These are phyloP conservation scores for Myoxocephalus aenaeus DNA, from an alignment of 2,797 vertebrate species.

Conservation along the genomic window DNA sequence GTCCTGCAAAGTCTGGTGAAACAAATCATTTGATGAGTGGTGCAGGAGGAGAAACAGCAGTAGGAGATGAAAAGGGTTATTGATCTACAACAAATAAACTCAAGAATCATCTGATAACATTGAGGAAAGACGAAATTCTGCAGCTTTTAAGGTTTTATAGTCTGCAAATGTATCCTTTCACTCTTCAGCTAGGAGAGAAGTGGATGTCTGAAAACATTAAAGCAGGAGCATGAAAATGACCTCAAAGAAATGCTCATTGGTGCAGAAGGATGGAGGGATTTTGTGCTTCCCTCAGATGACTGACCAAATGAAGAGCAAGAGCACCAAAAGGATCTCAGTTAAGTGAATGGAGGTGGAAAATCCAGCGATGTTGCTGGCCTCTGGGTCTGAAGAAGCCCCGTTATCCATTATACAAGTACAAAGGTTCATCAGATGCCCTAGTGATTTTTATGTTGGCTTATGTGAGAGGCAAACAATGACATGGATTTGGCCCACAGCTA, in stretches of 20 bases:
- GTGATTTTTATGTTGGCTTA: slow-evolving; percentile 56
- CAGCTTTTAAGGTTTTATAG: slow-evolving; percentile 40
- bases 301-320: slow-evolving; percentile 28
- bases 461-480: slow-evolving; percentile 61
- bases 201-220: slow-evolving; percentile 50
- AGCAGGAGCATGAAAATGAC: slow-evolving; percentile 40
- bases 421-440: slow-evolving; percentile 66
- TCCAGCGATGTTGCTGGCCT: slow-evolving; percentile 44
- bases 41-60: slow-evolving; percentile 10
- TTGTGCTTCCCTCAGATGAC: slow-evolving; percentile 39
- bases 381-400: slow-evolving; percentile 36
- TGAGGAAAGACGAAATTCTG: background rate
- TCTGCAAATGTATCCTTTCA: slow-evolving; percentile 35
- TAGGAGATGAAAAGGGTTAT: slow-evolving; percentile 6
- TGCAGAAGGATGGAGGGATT: slow-evolving; percentile 54
- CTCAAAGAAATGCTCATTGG: slow-evolving; percentile 53
- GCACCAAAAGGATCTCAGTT: slow-evolving; percentile 43
- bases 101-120: slow-evolving; percentile 3
- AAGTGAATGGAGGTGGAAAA: slow-evolving; percentile 64
- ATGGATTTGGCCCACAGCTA: slow-evolving; percentile 55
- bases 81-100: slow-evolving; percentile 22
- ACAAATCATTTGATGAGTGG: slow-evolving; percentile 1
- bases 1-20: background rate
- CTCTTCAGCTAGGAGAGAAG: slow-evolving; percentile 14
- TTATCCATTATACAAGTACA: slow-evolving; percentile 59